Percentiles rank a stretch among this genome's conserved stretches.
Evolutionary conservation across 2,888 invertebrate species (phyloP).

Genomic region (Trissolcus brochymenae): DNA sequence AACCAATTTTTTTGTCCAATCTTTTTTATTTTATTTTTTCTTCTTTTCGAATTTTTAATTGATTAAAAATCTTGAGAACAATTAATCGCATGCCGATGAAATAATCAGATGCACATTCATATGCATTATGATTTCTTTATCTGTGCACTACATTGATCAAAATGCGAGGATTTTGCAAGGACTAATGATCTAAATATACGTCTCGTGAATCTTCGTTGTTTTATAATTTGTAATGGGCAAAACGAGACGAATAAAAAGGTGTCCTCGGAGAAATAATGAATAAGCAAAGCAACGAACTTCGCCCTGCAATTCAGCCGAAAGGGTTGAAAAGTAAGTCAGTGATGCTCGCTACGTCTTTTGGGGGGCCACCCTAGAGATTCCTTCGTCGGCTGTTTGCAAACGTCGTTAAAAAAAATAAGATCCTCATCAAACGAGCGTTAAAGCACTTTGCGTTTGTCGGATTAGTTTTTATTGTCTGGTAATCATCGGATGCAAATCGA

Average conservation of each 20-base stretch:
- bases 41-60: background rate
- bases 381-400: slow-evolving; percentile 49
- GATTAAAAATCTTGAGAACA: background rate
- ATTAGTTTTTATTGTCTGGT: slow-evolving; percentile 49
- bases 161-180: slow-evolving; percentile 49
- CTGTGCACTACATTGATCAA: slow-evolving; percentile 58
- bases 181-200: slow-evolving; percentile 54
- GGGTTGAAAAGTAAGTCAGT: slow-evolving; percentile 60
- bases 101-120: slow-evolving; percentile 45
- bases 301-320: slow-evolving; percentile 35
- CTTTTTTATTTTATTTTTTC: background rate
- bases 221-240: slow-evolving; percentile 19
- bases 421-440: slow-evolving; percentile 50
- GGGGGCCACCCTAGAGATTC: slow-evolving; percentile 51
- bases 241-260: slow-evolving; percentile 14
- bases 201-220: slow-evolving; percentile 45
- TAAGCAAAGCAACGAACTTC: slow-evolving; percentile 18
- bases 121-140: slow-evolving; percentile 65
- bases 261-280: slow-evolving; percentile 24
- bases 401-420: slow-evolving; percentile 52
- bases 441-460: slow-evolving; percentile 48
- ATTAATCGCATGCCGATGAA: background rate
- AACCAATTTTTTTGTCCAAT: background rate
- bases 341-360: slow-evolving; percentile 50
- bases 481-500: slow-evolving; percentile 22